Evolutionary conservation across 2,797 vertebrate species (phyloP).

Genomic region (Betta splendens): DNA sequence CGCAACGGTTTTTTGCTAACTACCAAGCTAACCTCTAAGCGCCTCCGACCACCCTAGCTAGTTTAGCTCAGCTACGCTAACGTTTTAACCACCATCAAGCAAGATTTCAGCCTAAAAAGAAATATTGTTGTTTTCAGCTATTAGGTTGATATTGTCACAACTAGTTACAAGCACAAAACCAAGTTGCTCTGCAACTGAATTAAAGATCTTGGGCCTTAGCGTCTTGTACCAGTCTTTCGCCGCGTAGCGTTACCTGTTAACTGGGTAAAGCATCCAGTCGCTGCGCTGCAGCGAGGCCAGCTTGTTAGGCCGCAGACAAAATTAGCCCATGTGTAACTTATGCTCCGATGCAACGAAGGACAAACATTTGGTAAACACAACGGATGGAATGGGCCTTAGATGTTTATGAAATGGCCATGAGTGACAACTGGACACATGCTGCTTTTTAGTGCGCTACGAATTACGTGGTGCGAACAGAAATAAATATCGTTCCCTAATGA

Average conservation of each 20-base stretch:
- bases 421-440: no score
- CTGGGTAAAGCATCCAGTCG: conserved; percentile 23
- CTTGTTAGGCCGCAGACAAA: conserved; percentile 37
- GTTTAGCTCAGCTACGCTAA: conserved; percentile 50
- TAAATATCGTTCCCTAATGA: neutral
- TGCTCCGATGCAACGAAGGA: fast-evolving
- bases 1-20: conserved; percentile 42
- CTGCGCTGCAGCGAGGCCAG: conserved; percentile 20
- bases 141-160: fast-evolving
- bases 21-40: conserved; percentile 25
- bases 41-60: conserved; percentile 44
- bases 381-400: fast-evolving
- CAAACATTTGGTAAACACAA: neutral
- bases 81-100: conserved; percentile 6
- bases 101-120: neutral
- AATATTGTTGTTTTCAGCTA: no score
- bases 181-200: fast-evolving
- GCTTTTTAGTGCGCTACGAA: neutral
- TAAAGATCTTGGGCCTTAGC: conserved; percentile 35
- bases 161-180: fast-evolving
- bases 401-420: neutral
- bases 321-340: neutral
- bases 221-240: conserved; percentile 8
- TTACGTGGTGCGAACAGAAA: neutral
- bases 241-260: no score